Evolutionary conservation across 2,113 vertebrate genomes (phyloP), one percentile per base, ranked within the genome.

Genomic region (Apeltes quadracus): DNA sequence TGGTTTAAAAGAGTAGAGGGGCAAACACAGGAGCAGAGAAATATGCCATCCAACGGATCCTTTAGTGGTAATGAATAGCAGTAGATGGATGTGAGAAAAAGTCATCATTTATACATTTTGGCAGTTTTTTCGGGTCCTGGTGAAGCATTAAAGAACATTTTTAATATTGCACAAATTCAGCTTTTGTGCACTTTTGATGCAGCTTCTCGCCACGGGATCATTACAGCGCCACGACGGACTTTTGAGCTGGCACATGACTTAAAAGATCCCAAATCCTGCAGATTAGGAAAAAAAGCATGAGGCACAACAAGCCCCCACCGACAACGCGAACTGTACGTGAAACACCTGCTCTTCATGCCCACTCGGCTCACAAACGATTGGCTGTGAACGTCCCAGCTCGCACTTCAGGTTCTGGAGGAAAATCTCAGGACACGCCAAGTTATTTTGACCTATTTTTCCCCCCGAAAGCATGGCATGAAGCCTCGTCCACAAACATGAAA

Each of bases 401-500:
- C 1, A 11, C 39, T 44, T 25, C 43, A 53, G 61, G 44, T 71
- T 82, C 23, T 15, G 32, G 51, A 65, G 50, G 32, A 50, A 78
- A 72, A 62, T 53, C 14, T 61, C 43, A 11, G 15, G 39, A 22
- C 53, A 44, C 9, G 41, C 25, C 57, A 53, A 67, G 77, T 81
- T 67, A 71, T 65, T 69, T 1, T 74, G 75, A 87, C 84, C 77
- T 76, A 57, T 69, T 75, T 82, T 39, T 58, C 72, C 44, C 43
- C 61, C 73, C 34, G 81, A 65, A 43, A 65, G 75, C 74, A 63
- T 75, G 78, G 79, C 82, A 85, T 62, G 76, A 79, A 59, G 64
- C 85, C 84, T 72, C 14, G 15, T 72, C 68, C 75, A 79, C 69
- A 76, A 83, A 79, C 75, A 90, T 76, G 67, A 90, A 87, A 85